phyloP scores from a whole-genome alignment of 2,888 invertebrate species.

The Teleiodes luculella region DNA sequence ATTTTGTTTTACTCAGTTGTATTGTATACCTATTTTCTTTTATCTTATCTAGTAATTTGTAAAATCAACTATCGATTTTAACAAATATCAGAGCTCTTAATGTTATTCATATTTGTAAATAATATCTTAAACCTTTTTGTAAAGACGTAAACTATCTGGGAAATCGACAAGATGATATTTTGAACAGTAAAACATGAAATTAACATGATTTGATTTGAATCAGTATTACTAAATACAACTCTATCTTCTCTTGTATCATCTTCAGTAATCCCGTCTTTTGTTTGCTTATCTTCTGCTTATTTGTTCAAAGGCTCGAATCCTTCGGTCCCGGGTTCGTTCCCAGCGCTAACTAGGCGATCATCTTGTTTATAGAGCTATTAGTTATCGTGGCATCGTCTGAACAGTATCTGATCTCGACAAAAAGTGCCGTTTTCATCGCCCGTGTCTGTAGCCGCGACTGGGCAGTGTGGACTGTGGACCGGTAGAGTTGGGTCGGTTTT shows the following conservation, averaged over 20 bases:
- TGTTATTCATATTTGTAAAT: too few species aligned
- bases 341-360: slow-evolving; percentile 65
- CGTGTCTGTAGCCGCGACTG: slow-evolving; percentile 1
- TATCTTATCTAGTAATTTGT: too few species aligned
- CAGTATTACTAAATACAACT: too few species aligned
- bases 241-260: not conserved
- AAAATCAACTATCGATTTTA: too few species aligned
- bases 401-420: slow-evolving; percentile 54
- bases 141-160: too few species aligned
- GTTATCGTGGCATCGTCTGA: slow-evolving; percentile 61
- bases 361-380: slow-evolving; percentile 75
- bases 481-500: not conserved
- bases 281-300: not conserved
- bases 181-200: not conserved
- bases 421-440: slow-evolving; percentile 70
- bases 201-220: too few species aligned
- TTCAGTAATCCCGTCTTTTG: not conserved
- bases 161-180: too few species aligned
- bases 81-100: too few species aligned
- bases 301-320: slow-evolving; percentile 29
- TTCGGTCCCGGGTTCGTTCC: slow-evolving; percentile 22
- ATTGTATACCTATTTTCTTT: too few species aligned
- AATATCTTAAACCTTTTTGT: too few species aligned
- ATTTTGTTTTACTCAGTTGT: not conserved
- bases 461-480: not conserved